These are phyloP conservation scores for Phortica variegata DNA, from an alignment of 1,140 invertebrate genomes.

Conservation along the genomic window DNA sequence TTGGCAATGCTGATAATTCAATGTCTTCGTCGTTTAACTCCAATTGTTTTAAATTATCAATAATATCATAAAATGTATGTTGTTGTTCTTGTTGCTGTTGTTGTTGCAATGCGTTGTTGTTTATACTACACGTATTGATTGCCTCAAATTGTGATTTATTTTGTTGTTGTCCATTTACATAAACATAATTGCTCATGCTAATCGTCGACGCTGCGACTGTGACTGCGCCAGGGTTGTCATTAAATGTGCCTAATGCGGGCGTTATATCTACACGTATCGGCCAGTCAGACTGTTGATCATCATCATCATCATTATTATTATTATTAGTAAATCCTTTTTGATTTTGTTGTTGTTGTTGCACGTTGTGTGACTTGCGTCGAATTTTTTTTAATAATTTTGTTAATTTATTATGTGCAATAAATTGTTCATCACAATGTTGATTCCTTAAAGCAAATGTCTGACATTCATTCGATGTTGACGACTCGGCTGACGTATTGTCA, in stretches of 20 bases:
- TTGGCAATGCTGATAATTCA: conserved; percentile 24
- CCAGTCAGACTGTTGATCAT: not conserved
- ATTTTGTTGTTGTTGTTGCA: too few relatives aligned
- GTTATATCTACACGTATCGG: conserved; percentile 15
- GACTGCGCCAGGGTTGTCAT: not conserved
- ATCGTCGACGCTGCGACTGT: not conserved
- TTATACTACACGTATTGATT: too few relatives aligned
- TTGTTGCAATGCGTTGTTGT: not conserved
- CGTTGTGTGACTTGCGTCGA: too few relatives aligned
- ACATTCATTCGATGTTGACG: conserved; percentile 14
- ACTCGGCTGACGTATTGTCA: conserved; percentile 23
- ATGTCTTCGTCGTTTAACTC: conserved; percentile 23
- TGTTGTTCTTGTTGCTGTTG: conserved; percentile 16
- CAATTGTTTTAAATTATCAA: conserved; percentile 46
- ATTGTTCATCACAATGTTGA: too few relatives aligned
- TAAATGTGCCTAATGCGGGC: not conserved
- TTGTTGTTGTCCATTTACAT: conserved; percentile 13
- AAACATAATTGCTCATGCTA: conserved; percentile 18
- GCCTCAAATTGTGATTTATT: too few relatives aligned
- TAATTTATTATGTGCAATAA: too few relatives aligned
- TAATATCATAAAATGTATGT: conserved; percentile 42
- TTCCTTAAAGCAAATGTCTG: too few relatives aligned
- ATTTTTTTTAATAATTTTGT: too few relatives aligned
- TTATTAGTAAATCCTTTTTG: too few relatives aligned
- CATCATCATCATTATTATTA: too few relatives aligned